Percentiles rank a stretch among this genome's conserved stretches.
Evolutionary conservation across 2,113 vertebrate genomes (phyloP).

Genomic region (Ursus arctos): DNA sequence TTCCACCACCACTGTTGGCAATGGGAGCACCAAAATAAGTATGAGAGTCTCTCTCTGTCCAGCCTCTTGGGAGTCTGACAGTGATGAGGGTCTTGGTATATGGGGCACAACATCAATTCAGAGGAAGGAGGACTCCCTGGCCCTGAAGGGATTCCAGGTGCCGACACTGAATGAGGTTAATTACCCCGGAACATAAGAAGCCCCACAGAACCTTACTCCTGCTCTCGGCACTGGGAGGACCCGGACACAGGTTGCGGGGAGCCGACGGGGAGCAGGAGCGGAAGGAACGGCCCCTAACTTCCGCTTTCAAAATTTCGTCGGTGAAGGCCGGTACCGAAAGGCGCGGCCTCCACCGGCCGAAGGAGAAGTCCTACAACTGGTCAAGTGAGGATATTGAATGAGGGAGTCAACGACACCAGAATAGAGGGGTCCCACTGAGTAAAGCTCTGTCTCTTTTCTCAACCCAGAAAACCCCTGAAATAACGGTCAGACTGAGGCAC

Average conservation of each 20-base stretch:
- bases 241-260: fast-evolving
- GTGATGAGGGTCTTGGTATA: not conserved
- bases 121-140: not conserved
- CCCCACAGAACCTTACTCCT: not conserved
- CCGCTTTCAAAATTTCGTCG: not conserved
- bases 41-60: not conserved
- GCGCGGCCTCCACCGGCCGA: fast-evolving
- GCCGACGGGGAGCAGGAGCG: fast-evolving
- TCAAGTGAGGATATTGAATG: not conserved
- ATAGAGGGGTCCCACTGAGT: not conserved
- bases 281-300: not conserved
- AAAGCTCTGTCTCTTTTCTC: not conserved
- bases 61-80: not conserved
- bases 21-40: not conserved
- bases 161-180: not conserved
- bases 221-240: not conserved
- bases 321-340: not conserved
- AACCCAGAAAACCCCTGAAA: no score
- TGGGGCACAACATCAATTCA: not conserved
- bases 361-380: not conserved
- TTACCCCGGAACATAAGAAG: not conserved
- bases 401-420: not conserved
- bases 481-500: not conserved
- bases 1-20: not conserved
- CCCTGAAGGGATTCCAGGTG: not conserved